Base-by-base conservation (phyloP, 64 coral and sea anemone genomes). In the Montipora cactus region DNA sequence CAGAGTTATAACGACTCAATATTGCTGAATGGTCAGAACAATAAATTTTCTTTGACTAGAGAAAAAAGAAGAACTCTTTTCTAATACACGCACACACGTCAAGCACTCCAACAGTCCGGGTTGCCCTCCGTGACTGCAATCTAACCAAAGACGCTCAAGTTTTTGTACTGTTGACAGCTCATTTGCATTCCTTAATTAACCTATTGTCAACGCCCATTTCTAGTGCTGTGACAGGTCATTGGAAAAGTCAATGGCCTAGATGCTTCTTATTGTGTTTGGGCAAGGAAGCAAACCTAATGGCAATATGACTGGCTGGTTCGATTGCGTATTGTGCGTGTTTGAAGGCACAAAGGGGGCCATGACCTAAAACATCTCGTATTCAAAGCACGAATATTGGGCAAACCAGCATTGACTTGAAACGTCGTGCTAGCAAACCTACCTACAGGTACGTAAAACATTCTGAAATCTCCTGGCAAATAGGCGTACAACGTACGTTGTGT, bases 201-300 rank as follows among this genome's bases (percentile, higher is more conserved):
- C 47, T 13, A 62, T 44, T 51, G 82, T 86, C 82, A 70, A 70
- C 82, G 82, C 82, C 82, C 64, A 71, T 19, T 3, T 8, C 81
- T 19, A 13, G 28, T 9, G 53, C 79, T 47, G 10, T 84, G 82
- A 71, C 66, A 49, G 46, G 1, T 16, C 19, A 86, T 71, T 5
- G n/a, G 67, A 84, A 15, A n/a, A 86, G 46, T 71, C 82, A 86
- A 49, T 53, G 64, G 67, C 47, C 82, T 22, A 86, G 82, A 86
- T 68, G 44, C 50, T 86, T 86, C 82, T 5, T 51, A 86, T 86
- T 86, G 71, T 86, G 71, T 86, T 86, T 86, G 66, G 66, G 46
- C 62, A 70, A 48, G 44, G 19, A 71, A 19, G 64, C 64, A 71
- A 8, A 72, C 44, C 68, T 86, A 86, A 86, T 86, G 82, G 37